Conservation (phyloP, 2,797 vertebrate species). For the Mormyrus proboscirostris region DNA sequence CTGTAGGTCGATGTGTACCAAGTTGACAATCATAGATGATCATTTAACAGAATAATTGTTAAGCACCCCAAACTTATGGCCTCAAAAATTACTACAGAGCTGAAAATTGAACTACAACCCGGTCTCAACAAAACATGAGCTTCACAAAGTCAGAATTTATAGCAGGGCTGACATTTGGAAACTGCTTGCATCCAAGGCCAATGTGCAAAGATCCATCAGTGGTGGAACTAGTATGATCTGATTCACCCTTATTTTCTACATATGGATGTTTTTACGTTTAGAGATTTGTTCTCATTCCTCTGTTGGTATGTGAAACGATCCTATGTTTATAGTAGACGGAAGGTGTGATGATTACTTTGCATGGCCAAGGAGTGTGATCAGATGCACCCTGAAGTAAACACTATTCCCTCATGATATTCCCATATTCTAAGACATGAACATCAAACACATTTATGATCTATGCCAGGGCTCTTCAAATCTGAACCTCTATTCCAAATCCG, state of each 20-base stretch:
- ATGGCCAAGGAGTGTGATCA: neutral
- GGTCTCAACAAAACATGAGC: neutral
- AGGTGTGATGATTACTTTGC: neutral
- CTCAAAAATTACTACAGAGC: neutral
- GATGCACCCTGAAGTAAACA: neutral
- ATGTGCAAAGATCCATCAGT: neutral
- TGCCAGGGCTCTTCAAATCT: neutral
- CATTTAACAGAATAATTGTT: neutral
- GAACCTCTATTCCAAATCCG: too few species aligned
- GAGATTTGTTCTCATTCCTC: neutral
- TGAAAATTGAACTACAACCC: neutral
- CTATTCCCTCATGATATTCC: neutral
- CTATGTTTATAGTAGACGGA: neutral
- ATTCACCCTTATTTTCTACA: neutral
- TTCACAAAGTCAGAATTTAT: neutral
- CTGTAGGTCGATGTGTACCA: neutral
- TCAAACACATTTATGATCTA: neutral
- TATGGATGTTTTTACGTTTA: neutral
- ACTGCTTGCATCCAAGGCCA: neutral
- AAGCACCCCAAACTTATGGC: neutral
- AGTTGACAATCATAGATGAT: neutral
- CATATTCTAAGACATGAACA: neutral
- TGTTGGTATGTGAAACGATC: neutral
- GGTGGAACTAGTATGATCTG: neutral
- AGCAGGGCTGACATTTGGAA: neutral